Evolutionary conservation across 2,888 invertebrate genomes (phyloP).

Genomic region (Eurois occulta): DNA sequence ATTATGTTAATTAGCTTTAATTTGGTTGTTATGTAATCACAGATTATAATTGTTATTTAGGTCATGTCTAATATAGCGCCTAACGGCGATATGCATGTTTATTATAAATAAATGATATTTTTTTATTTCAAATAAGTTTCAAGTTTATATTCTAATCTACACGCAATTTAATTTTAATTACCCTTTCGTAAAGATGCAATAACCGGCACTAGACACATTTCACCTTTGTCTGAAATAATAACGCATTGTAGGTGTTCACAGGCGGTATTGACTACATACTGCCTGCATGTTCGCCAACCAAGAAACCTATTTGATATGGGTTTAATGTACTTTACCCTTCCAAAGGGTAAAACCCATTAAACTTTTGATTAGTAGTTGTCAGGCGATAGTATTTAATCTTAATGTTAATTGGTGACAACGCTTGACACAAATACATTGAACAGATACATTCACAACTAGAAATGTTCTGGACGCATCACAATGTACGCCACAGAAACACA

Average conservation of each 20-base stretch:
- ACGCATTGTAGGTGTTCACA: too few relatives aligned
- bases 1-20: slow-evolving; percentile 60
- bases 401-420: neutral
- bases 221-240: too few relatives aligned
- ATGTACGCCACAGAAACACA: too few relatives aligned
- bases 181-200: neutral
- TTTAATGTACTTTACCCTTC: neutral
- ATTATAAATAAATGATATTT: slow-evolving; percentile 41
- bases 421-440: too few relatives aligned
- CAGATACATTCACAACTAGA: neutral
- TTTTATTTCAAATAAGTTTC: slow-evolving; percentile 44
- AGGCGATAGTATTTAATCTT: too few relatives aligned
- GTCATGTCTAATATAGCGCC: slow-evolving; percentile 30
- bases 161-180: neutral
- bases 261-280: neutral
- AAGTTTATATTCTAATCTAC: slow-evolving; percentile 9
- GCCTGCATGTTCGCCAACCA: neutral
- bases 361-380: neutral
- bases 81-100: slow-evolving; percentile 48
- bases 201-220: too few relatives aligned
- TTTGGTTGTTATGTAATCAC: slow-evolving; percentile 66
- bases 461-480: neutral
- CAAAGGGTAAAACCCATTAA: neutral
- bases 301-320: neutral
- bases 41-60: slow-evolving; percentile 65